Base-by-base conservation (phyloP, 2,888 invertebrate genomes). In the Megaustenia siamemsis region DNA sequence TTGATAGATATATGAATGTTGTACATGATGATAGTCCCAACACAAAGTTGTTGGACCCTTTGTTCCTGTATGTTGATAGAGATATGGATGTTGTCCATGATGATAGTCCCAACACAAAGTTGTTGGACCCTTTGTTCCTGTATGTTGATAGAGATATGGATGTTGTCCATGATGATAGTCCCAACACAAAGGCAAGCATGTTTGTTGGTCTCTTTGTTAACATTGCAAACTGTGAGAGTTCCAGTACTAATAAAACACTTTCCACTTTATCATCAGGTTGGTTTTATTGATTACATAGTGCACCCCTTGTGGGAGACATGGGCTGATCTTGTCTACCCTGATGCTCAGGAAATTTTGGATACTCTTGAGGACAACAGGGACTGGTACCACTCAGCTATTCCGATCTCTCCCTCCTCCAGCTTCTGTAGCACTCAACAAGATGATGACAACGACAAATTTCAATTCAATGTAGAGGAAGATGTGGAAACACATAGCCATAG, bases 281-380 rank as follows among this genome's bases (percentile, higher is more conserved):
- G 99, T 91, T 99, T 99, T 94, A 99, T 99, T 94, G 99, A 99
- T 95, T 99, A 99, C 95, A 99, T 99, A 93, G 99, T 99, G 66
- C 99, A 99, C 95, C 99, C 99, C 3, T 95, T 99, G 87, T 99
- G 99, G 98, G 99, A 99, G 95, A 99, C 99, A 82, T 99, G 99
- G 99, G 99, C 98, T 21, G 99, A 99, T 94, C 95, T 99, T 88
- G 99, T 99, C 76, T 98, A 99, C 94, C 99, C 99, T 2, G 99
- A 99, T 94, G 99, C 99, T 77, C 99, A 99, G 95, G 97, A 98
- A 90, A 99, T 99, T 92, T 95, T 99, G 89, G 99, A 99, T 95
- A 98, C 98, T 77, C 95, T 99, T 92, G 99, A 99, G 95, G 98
- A 99, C 95, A 99, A 99, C 95, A 96, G 99, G 90, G 98, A 99